Base-by-base conservation (phyloP, 2,797 vertebrate species). In the Fratercula arctica region DNA sequence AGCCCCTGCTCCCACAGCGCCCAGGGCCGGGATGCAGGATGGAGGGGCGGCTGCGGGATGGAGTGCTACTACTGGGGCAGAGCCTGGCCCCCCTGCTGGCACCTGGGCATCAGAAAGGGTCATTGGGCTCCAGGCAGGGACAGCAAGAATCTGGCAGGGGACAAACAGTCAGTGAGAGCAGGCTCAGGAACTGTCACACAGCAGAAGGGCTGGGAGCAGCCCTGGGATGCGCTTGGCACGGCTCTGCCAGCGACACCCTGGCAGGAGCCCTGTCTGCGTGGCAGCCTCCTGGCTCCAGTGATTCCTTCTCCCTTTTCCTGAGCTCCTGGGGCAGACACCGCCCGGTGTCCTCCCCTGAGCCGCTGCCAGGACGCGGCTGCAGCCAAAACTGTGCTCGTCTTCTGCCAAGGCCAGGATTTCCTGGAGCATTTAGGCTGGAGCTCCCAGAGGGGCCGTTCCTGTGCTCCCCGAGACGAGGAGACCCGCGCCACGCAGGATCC, bases 401-500 rank as follows among this genome's bases (percentile, higher is more conserved):
- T 63, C 53, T 78, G 81, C 93, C 91, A 90, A 80, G 67, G 50
- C 54, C 53, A 50, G 80, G 84, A 56, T 84, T 88, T 90, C 89
- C 66, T 25, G 10, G 69, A 77, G 66, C 12, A 1, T 25, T 67
- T 4, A 11, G 50, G 50, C n/a, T 93, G 85, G 54, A 78, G 82
- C n/a, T 77, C 80, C 81, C 1, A 0, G 35, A 50, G 41, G 35
- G 43, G 37, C n/a, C 16, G 14, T 56, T 7, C 28, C 29, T 7
- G 41, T 7, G 72, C 78, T 67, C n/a, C 67, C 37, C 0, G 1
- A 15, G 45, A 26, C 0, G 1, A 26, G 48, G 25, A 41, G 25
- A 24, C 16, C 17, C 1, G 0, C 66, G 33, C 16, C 3, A 0
- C 3, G 0, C 28, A 11, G 28, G 21, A 33, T 64, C 19, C 80